These are phyloP conservation scores for Drosophila lini DNA, from an alignment of 1,140 invertebrate genomes.

Conservation along the genomic window DNA sequence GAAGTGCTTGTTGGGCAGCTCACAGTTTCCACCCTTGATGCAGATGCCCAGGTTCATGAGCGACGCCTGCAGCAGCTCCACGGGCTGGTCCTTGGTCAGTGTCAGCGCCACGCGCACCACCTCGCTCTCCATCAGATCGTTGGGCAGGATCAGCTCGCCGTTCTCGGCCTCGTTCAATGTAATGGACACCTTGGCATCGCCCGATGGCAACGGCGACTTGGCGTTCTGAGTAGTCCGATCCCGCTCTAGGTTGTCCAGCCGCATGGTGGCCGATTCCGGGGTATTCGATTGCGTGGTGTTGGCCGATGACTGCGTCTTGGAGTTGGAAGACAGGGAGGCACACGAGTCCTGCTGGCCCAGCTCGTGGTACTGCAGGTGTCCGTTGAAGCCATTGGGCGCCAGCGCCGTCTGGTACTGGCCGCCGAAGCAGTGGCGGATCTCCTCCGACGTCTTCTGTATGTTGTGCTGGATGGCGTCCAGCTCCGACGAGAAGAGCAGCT, in stretches of 20 bases:
- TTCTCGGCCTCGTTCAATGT: constrained; percentile 52
- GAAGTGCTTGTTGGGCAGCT: constrained; percentile 86
- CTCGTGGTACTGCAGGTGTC: constrained; percentile 84
- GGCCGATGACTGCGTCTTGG: constrained; percentile 83
- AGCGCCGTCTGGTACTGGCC: constrained; percentile 88
- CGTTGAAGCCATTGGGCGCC: constrained; percentile 85
- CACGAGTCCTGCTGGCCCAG: constrained; percentile 77
- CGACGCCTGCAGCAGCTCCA: constrained; percentile 72
- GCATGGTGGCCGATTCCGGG: constrained; percentile 83
- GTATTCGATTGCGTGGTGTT: constrained; percentile 84
- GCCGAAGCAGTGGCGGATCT: constrained; percentile 92
- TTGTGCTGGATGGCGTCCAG: constrained; percentile 94
- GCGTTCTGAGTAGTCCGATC: constrained; percentile 23
- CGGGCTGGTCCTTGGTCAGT: constrained; percentile 69
- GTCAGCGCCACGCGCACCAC: constrained; percentile 82
- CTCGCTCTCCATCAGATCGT: constrained; percentile 83
- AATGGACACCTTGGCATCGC: constrained; percentile 27
- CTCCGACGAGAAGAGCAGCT: constrained; percentile 90
- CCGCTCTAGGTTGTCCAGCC: constrained; percentile 65
- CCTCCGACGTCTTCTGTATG: constrained; percentile 94
- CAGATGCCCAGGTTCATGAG: constrained; percentile 84
- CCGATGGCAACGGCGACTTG: constrained; percentile 46
- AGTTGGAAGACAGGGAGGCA: constrained; percentile 76
- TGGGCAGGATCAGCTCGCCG: constrained; percentile 79
- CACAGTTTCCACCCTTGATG: constrained; percentile 85